Percentiles rank a stretch among this genome's conserved stretches.
phyloP scores from a whole-genome alignment of 2,113 vertebrate species.

The Artemisiospiza belli region DNA sequence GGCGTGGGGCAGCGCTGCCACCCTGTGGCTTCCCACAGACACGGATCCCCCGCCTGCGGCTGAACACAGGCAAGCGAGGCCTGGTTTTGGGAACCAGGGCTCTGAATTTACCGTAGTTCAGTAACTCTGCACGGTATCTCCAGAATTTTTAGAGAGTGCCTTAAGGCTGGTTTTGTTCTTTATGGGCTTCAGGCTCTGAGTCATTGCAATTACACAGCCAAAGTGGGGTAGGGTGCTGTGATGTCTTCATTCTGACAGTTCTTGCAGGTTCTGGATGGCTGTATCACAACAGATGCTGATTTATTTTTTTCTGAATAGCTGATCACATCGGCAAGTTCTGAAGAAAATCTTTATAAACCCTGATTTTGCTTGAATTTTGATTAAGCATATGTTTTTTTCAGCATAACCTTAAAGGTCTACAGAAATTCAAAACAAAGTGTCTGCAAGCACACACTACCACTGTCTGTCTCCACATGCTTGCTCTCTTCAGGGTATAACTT shows the following conservation, averaged over 20 bases:
- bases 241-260: not conserved
- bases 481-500: not conserved
- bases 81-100: not conserved
- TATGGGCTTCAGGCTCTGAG: not conserved
- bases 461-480: not conserved
- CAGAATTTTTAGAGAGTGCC: not conserved
- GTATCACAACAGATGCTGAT: not conserved
- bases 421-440: not conserved
- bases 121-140: not conserved
- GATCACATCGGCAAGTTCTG: not conserved
- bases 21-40: conserved; percentile 4
- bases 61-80: fast-evolving
- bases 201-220: not conserved
- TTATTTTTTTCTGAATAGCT: not conserved
- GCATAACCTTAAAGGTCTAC: not conserved
- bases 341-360: not conserved
- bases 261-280: not conserved
- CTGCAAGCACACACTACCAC: not conserved
- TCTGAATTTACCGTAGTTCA: not conserved
- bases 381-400: not conserved
- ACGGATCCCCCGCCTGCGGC: not conserved
- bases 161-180: not conserved
- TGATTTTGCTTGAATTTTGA: not conserved
- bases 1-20: conserved; percentile 48
- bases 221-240: not conserved